Percentiles rank a stretch among this genome's conserved stretches.
Conservation (phyloP, 2,797 vertebrate species). For the Sardinella longiceps region DNA sequence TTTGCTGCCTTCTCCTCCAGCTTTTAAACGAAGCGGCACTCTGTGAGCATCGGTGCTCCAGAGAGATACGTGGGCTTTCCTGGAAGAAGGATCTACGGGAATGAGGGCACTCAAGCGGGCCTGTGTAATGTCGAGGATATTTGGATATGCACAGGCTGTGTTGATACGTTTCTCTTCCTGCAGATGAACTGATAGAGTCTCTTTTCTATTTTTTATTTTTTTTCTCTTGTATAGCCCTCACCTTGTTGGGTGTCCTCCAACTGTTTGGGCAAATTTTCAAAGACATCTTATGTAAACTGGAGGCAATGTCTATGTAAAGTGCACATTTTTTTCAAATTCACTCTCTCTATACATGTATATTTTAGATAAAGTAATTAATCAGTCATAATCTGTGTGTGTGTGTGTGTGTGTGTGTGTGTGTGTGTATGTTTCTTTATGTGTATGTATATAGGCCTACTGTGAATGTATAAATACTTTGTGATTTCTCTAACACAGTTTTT, state of each 20-base stretch:
- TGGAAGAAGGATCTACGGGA: not conserved
- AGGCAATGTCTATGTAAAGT: not conserved
- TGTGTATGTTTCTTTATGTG: not conserved
- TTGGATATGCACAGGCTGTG: not conserved
- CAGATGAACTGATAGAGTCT: not conserved
- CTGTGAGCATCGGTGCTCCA: not conserved
- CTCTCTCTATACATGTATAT: not conserved
- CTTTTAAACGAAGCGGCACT: not conserved
- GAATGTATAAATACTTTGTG: too few relatives aligned
- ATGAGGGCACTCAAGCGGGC: not conserved
- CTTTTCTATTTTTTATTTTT: not conserved
- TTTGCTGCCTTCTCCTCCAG: not conserved
- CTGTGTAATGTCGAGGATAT: conserved; percentile 6
- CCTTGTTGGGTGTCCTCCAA: not conserved
- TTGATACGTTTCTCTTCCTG: not conserved
- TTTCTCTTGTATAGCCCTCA: not conserved
- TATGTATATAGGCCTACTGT: not conserved
- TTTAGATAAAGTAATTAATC: not conserved
- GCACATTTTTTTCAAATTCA: not conserved
- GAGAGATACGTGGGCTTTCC: not conserved
- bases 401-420: not conserved
- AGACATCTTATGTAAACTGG: not conserved
- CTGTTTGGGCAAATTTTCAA: not conserved
- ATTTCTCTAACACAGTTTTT: not conserved
- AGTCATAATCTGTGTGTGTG: not conserved